Base-by-base conservation (phyloP, 2,113 vertebrate genomes). In the Callithrix jacchus region DNA sequence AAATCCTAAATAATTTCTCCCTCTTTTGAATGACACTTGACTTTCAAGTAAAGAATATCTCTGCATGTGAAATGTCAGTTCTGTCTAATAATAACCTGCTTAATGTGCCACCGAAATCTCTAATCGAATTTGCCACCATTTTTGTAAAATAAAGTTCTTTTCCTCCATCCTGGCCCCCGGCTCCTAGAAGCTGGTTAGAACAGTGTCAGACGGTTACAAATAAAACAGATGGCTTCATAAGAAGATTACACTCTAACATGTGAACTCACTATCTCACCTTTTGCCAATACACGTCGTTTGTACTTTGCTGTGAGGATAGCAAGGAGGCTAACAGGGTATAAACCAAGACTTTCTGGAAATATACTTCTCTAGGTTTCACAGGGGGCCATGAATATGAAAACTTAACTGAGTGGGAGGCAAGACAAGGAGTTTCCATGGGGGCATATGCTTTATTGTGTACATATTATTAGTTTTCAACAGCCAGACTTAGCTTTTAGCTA, bases 21-120 rank as follows among this genome's bases (percentile, higher is more conserved):
- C 11, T 87, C 58, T 89, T 97, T 95, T 93, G 95, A 97, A 87
- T 92, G 96, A 54, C 97, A 93, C 47, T 92, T 97, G 94, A 81
- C 94, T 97, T 93, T 97, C 95, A 96, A 92, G 89, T 66, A 81
- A 95, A 90, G 97, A 96, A 71, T 91, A 73, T 94, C 87, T 92
- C 95, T 97, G 92, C 92, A 79, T 76, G 96, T 45, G 76, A 95
- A 94, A 97, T 96, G 97, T 97, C 96, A 92, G 52, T 35, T 90
- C 91, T 42, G 25, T 64, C 97, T 96, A 95, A 96, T 97, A 97
- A 96, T 97, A 92, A 90, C 92, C 89, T 54, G 90, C 87, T 88
- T 96, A 88, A 96, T 64, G 90, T 70, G 92, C 76, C 45, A 49
- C 73, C 10, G 56, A 96, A 90, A 82, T 93, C 87, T 37, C 84